Base-by-base conservation (phyloP, 1,140 invertebrate species). In the Diorhabda elongata region DNA sequence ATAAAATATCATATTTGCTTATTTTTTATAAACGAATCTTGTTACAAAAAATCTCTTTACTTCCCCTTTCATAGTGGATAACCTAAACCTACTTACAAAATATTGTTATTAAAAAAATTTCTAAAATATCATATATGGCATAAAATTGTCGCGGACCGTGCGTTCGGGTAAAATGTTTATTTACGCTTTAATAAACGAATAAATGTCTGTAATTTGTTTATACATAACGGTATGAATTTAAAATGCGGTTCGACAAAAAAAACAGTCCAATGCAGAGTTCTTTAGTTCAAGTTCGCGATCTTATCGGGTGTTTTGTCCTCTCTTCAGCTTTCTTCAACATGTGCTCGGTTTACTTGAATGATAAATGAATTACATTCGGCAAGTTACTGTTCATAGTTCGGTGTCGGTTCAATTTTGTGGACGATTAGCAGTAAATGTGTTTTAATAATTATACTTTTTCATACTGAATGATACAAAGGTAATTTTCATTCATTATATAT, bases 141-240 rank as follows among this genome's bases (percentile, higher is more conserved):
- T 57, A 58, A 43, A 65, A 56, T 7, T 47, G 52, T 58, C 47
- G 6, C 11, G 41, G 61, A 42, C 42, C 64, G 42, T 58, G 26
- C 64, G 64, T 8, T 52, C 9, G 58, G 42, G 64, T 57, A 66
- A 69, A 69, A 65, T 69, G 63, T 61, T 47, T 59, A 62, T 69
- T 69, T 62, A 69, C 68, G 68, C 68, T 69, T 69, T 69, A 69
- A 66, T 69, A 69, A 65, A 11, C 64, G 63, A 43, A 69, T 59
- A 69, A 69, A 69, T 69, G 68, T 69, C 59, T 66, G 61, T 69
- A 59, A 69, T 69, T 69, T 69, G 64, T 64, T 66, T 69, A 61
- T 65, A 66, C 63, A 58, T 69, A 69, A 69, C 68, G 68, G 68
- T 69, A 69, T 43, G 68, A 59, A 61, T 26, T 69, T 69, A 65